Conservation (phyloP, 2,888 invertebrate species). For the Hemithea aestivaria region DNA sequence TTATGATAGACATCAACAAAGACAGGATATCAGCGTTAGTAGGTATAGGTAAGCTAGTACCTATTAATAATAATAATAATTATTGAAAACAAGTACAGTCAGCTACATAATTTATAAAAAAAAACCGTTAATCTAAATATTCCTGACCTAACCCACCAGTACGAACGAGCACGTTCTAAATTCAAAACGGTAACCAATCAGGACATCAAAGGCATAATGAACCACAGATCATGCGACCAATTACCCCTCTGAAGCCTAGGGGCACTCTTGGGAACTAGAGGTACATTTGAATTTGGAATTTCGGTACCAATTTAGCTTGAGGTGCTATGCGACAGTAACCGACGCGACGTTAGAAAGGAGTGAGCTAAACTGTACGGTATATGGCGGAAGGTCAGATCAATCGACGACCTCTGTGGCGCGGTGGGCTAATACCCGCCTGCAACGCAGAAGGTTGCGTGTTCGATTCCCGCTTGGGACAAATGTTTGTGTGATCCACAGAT, state of each 20-base stretch:
- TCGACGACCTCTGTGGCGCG: neutral
- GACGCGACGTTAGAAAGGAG: slow-evolving; percentile 55
- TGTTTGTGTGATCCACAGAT: too few species aligned
- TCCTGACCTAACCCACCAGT: slow-evolving; percentile 41
- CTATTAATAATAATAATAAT: too few species aligned
- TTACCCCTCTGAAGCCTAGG: slow-evolving; percentile 70
- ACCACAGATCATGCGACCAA: slow-evolving; percentile 64
- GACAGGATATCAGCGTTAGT: too few species aligned
- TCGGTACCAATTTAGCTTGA: slow-evolving; percentile 73
- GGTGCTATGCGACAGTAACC: slow-evolving; percentile 72
- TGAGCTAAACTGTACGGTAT: slow-evolving; percentile 52
- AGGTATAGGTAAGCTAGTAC: too few species aligned
- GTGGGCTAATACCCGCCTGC: too few species aligned
- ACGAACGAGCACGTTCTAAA: slow-evolving; percentile 21
- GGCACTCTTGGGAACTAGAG: slow-evolving; percentile 58
- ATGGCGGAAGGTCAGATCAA: slow-evolving; percentile 34
- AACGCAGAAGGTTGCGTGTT: too few species aligned
- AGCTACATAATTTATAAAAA: too few species aligned
- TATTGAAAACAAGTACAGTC: too few species aligned
- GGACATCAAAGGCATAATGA: slow-evolving; percentile 60
- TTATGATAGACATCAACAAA: too few species aligned
- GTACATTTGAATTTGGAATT: slow-evolving; percentile 74
- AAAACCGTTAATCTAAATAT: neutral
- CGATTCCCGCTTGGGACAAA: too few species aligned
- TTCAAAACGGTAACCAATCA: slow-evolving; percentile 48